Evolutionary conservation across 2,113 vertebrate genomes (phyloP).

Genomic region (Speoplatyrhinus poulsoni): DNA sequence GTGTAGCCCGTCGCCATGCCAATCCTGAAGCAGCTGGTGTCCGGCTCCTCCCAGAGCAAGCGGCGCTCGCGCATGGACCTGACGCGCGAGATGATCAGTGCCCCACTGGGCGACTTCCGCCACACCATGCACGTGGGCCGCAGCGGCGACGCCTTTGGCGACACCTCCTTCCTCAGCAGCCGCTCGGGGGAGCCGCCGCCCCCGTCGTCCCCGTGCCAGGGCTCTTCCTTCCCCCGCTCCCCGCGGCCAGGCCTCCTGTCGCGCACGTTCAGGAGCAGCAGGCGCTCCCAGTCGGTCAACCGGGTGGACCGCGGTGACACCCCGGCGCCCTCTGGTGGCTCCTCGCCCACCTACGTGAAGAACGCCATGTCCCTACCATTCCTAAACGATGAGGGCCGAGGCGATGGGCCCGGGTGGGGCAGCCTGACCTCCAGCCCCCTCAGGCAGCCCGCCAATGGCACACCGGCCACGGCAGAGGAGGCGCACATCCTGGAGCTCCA

Average conservation of each 20-base stretch:
- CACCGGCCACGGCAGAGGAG: slow-evolving; percentile 45
- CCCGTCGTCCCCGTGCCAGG: slow-evolving; percentile 52
- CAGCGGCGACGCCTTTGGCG: slow-evolving; percentile 93
- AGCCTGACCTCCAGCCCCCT: slow-evolving; percentile 90
- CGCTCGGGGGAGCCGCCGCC: slow-evolving; percentile 83
- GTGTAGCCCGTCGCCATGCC: slow-evolving; percentile 79
- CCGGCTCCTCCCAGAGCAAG: slow-evolving; percentile 88
- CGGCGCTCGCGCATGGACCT: slow-evolving; percentile 91
- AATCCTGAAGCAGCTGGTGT: slow-evolving; percentile 93
- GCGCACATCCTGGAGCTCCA: slow-evolving; percentile 73
- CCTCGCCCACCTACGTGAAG: slow-evolving; percentile 91
- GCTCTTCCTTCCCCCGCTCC: slow-evolving; percentile 66
- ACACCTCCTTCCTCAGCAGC: slow-evolving; percentile 95
- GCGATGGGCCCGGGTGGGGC: slow-evolving; percentile 71
- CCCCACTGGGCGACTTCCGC: slow-evolving; percentile 93
- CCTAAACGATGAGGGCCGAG: slow-evolving; percentile 83
- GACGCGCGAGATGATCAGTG: slow-evolving; percentile 97
- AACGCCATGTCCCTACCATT: slow-evolving; percentile 95
- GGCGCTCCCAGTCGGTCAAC: slow-evolving; percentile 93
- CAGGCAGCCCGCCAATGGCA: slow-evolving; percentile 81
- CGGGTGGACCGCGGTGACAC: slow-evolving; percentile 78
- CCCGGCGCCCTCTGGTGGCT: slow-evolving; percentile 79
- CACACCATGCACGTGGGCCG: slow-evolving; percentile 99
- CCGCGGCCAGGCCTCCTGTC: slow-evolving; percentile 87
- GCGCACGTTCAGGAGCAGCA: slow-evolving; percentile 93